Evolutionary conservation across 2,797 vertebrate species (phyloP).

Genomic region (Lithobates sylvaticus): DNA sequence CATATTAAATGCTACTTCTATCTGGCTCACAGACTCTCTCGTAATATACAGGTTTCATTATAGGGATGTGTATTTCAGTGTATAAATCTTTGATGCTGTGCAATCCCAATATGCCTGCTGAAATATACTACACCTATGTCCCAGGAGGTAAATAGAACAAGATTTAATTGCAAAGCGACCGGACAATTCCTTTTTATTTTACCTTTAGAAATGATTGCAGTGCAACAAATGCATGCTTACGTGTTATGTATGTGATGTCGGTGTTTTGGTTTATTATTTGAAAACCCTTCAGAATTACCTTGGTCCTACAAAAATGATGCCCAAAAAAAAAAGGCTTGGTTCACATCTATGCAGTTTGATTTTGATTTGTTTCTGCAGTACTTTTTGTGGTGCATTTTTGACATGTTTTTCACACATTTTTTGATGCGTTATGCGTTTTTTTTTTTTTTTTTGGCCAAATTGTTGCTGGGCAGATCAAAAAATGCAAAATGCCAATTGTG

Average conservation of each 20-base stretch:
- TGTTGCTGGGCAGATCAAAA: too few relatives aligned
- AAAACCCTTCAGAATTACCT: background rate
- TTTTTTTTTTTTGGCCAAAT: too few relatives aligned
- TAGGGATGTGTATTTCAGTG: slow-evolving; percentile 61
- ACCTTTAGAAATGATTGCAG: slow-evolving; percentile 27
- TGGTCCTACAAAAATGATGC: background rate
- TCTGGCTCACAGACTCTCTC: slow-evolving; percentile 47
- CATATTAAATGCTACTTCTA: slow-evolving; percentile 63
- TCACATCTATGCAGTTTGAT: too few relatives aligned
- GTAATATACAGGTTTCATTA: slow-evolving; percentile 63
- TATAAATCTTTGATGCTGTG: slow-evolving; percentile 60
- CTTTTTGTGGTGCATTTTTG: too few relatives aligned
- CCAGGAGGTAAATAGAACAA: slow-evolving; percentile 57
- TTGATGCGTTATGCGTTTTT: too few relatives aligned
- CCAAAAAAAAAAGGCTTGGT: too few relatives aligned
- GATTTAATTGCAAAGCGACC: slow-evolving; percentile 55
- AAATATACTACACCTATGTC: slow-evolving; percentile 58
- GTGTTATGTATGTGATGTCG: background rate
- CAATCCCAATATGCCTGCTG: slow-evolving; percentile 59
- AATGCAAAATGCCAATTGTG: too few relatives aligned
- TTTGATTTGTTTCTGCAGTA: too few relatives aligned
- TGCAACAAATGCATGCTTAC: background rate
- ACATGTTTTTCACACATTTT: too few relatives aligned
- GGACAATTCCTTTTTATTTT: slow-evolving; percentile 35
- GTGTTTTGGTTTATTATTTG: background rate